phyloP scores from a whole-genome alignment of 2,113 vertebrate genomes.

The Lathamus discolor region DNA sequence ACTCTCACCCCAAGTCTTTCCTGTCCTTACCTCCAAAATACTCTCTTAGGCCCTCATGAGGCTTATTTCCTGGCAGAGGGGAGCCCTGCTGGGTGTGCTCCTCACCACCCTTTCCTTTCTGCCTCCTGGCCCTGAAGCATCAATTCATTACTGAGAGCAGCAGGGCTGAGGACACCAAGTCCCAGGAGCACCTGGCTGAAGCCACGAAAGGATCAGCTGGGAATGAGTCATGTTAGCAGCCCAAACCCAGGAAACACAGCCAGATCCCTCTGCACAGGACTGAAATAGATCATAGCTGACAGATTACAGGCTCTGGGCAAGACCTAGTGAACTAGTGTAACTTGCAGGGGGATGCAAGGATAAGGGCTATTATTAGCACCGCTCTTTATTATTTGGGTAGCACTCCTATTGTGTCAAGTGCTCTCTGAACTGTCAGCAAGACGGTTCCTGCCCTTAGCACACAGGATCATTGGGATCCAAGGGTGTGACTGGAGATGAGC shows the following conservation, averaged over 20 bases:
- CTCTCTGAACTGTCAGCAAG: neutral
- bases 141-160: neutral
- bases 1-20: neutral
- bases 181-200: slow-evolving; percentile 48
- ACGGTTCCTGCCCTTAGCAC: neutral
- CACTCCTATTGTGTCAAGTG: neutral
- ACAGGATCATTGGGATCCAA: neutral
- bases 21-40: neutral
- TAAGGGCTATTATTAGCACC: slow-evolving; percentile 4
- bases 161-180: neutral
- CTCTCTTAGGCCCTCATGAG: neutral
- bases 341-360: slow-evolving; percentile 1
- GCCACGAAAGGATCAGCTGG: slow-evolving; percentile 9
- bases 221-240: slow-evolving; percentile 31
- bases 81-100: neutral
- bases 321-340: neutral
- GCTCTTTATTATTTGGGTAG: neutral
- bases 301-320: slow-evolving; percentile 9
- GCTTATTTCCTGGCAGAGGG: neutral
- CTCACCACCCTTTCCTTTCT: neutral
- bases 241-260: neutral
- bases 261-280: neutral
- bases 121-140: neutral
- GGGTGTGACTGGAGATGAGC: slow-evolving; percentile 25
- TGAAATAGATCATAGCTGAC: slow-evolving; percentile 17